Evolutionary conservation across 1,140 invertebrate genomes (phyloP), one percentile per base, ranked within the genome.

Genomic region (Aphis craccivora): DNA sequence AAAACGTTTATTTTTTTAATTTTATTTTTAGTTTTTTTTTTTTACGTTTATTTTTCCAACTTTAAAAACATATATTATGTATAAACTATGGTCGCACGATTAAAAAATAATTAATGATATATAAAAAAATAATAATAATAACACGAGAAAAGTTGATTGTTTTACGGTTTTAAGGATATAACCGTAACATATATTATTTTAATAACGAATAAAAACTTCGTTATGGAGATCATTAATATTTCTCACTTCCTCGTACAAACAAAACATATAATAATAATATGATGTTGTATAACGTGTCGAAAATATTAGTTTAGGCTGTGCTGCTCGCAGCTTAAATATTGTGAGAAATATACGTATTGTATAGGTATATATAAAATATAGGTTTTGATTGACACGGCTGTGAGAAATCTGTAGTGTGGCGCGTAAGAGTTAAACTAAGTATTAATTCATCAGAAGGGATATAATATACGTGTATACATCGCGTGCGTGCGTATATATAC

Each of bases 361-460:
- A 18, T 6, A 45, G 45, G 20, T 83, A 83, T 23, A 83, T 83
- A 83, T 37, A 83, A 22, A n/a, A n/a, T n/a, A 83, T 22, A 84
- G 3, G 22, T 5, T 40, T 30, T 87, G 84, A 87, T 87, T 87
- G 84, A 25, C 40, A 87, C 43, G 14, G 43, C 35, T n/a, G 48
- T 30, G 25, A 30, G 84, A 48, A 87, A 48, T 87, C 25, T n/a
- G 84, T 1, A 25, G 7, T 76, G n/a, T n/a, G 30, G 14, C 25
- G 25, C 25, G 22, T 83, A 23, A 83, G 81, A 37, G 81, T 83
- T 14, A 30, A 48, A 87, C 23, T 45, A 87, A 87, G 30, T n/a
- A 45, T 48, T 87, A 87, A 87, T 87, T 87, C 48, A 87, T 87
- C 84, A 87, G 48, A 87, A 45, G 48, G 83, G 25, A 87, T 25